Evolutionary conservation across 2,888 invertebrate genomes (phyloP), one percentile per base, ranked within the genome.

Genomic region (Ferrisia virgata): DNA sequence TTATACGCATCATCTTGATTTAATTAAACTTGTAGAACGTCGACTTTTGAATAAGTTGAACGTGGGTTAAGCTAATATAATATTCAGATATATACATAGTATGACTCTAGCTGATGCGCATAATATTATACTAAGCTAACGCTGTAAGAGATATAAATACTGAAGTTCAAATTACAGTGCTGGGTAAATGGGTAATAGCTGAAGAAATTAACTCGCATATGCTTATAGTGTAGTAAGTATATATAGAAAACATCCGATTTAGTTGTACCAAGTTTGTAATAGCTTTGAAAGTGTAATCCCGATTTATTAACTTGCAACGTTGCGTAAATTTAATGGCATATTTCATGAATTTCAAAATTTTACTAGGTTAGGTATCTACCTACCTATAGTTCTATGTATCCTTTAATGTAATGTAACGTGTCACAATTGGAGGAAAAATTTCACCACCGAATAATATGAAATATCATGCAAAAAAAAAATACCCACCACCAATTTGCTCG

Each of bases 61-160:
- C 58, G 58, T 28, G 58, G 58, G 22, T 64, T 28, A 64, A 28
- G 58, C 28, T 64, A 64, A 64, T 64, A 64, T 64, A 64, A 64
- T 64, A 64, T 64, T 64, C 58, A 64, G 58, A 64, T 64, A 13
- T 64, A 64, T 28, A 25, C 2, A 47, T 18, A 64, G 58, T 28
- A 64, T 28, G 58, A 64, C 58, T 64, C 28, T 18, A 53, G 53
- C 13, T 64, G 58, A 11, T 28, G 58, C 58, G 58, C 25, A 13
- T 64, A 64, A 25, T 64, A 64, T 28, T 64, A 64, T 25, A 25
- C 58, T 13, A 64, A n/a, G n/a, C n/a, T n/a, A n/a, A n/a, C n/a
- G n/a, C n/a, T n/a, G n/a, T n/a, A n/a, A 64, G 58, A 64, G 58
- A 64, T 64, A 64, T 64, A 64, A 64, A 64, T 64, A 64, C 58